phyloP scores from a whole-genome alignment of 2,113 vertebrate species.

The Heteronetta atricapilla region DNA sequence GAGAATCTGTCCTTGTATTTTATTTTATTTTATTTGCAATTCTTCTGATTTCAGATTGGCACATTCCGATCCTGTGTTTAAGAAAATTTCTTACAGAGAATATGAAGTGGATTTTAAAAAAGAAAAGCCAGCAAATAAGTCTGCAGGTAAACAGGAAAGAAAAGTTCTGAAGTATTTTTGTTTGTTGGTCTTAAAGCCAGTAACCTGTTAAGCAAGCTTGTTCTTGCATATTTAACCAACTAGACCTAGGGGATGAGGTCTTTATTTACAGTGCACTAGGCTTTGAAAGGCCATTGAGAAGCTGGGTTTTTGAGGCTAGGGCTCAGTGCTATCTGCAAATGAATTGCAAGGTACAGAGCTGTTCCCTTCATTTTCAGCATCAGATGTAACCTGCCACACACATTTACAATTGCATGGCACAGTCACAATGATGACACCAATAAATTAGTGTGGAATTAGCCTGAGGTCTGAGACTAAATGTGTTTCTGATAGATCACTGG shows the following conservation, averaged over 20 bases:
- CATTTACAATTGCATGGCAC: background rate
- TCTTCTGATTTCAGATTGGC: constrained; percentile 52
- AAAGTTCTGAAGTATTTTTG: background rate
- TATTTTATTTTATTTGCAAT: background rate
- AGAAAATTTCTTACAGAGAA: constrained; percentile 92
- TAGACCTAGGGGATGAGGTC: background rate
- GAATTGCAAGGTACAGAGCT: background rate
- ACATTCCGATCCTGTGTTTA: constrained; percentile 76
- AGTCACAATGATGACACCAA: background rate
- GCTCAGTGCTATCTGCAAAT: background rate
- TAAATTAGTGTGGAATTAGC: background rate
- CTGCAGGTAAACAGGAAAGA: constrained; percentile 83
- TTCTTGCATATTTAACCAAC: background rate
- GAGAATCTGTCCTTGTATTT: background rate
- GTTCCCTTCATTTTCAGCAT: background rate
- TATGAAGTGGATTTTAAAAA: constrained; percentile 87
- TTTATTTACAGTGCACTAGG: background rate
- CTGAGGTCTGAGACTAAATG: background rate
- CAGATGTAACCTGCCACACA: background rate
- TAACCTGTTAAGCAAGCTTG: background rate
- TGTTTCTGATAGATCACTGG: background rate
- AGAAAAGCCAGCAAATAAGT: constrained; percentile 79
- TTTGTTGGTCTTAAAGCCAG: background rate
- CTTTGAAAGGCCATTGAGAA: background rate
- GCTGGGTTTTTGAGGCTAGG: background rate